Conservation (phyloP, 2,797 vertebrate species). For the Pteropus rufus region DNA sequence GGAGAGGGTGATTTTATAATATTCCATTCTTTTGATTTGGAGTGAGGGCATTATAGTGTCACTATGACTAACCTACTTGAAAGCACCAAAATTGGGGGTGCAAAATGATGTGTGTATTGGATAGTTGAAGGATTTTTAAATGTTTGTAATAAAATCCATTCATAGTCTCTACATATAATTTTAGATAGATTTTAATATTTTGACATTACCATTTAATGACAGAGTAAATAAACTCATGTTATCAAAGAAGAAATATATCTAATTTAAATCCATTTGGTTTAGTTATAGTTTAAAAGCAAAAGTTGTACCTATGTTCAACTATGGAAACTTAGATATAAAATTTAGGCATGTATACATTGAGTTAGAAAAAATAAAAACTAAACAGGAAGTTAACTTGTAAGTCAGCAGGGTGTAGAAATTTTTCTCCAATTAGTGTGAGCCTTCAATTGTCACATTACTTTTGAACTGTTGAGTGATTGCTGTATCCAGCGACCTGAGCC, state of each 20-base stretch:
- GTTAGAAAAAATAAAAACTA: neutral
- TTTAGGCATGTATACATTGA: neutral
- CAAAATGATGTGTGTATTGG: neutral
- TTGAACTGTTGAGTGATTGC: neutral
- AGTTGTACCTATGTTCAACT: neutral
- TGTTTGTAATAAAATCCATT: neutral
- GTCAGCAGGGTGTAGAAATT: neutral
- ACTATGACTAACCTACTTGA: neutral
- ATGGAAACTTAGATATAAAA: neutral
- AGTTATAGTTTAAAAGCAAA: neutral
- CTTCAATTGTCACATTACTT: neutral
- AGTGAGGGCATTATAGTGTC: neutral
- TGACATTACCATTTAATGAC: neutral
- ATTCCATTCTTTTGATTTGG: neutral
- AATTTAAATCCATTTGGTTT: neutral
- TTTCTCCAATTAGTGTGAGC: neutral
- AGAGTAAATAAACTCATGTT: neutral
- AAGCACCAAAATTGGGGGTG: neutral
- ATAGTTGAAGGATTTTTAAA: neutral
- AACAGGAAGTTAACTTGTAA: neutral
- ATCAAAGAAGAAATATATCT: neutral
- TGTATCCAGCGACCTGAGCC: neutral
- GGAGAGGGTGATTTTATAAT: neutral
- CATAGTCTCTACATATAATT: neutral
- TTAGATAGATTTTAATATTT: neutral